Percentiles rank a stretch among this genome's conserved stretches.
Conservation (phyloP, 1,140 invertebrate species). For the Penaeus indicus region DNA sequence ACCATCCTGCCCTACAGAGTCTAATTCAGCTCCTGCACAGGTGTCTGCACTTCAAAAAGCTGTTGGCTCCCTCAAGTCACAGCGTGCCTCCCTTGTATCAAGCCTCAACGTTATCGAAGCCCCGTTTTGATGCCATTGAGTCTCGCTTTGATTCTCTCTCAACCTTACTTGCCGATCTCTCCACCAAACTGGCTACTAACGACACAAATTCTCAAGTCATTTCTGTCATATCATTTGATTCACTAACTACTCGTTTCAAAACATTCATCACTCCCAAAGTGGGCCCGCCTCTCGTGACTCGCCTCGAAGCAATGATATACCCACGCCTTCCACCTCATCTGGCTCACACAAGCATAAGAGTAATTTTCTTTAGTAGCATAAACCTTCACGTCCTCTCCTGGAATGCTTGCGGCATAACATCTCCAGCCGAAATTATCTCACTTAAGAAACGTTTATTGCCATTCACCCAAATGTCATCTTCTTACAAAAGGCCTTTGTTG, state of each 20-base stretch:
- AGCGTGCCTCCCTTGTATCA: background rate
- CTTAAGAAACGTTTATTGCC: background rate
- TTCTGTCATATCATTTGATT: background rate
- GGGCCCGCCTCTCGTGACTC: background rate
- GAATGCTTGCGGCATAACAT: slow-evolving; percentile 12
- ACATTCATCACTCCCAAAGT: background rate
- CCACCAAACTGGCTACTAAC: background rate
- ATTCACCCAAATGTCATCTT: slow-evolving; percentile 12
- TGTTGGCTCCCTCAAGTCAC: background rate
- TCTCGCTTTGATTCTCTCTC: background rate
- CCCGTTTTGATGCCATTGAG: background rate
- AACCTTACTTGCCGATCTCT: background rate
- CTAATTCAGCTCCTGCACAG: background rate
- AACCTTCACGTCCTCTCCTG: background rate
- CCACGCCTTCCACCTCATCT: background rate
- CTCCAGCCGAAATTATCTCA: background rate
- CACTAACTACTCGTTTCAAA: background rate
- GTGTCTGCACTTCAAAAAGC: background rate
- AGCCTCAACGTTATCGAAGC: background rate
- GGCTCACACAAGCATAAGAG: background rate
- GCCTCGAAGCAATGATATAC: background rate
- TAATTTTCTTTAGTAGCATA: background rate
- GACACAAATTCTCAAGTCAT: background rate
- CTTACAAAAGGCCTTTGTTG: background rate
- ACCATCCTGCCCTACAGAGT: background rate